Conservation (phyloP, 2,113 vertebrate genomes). For the Loxodonta africana region DNA sequence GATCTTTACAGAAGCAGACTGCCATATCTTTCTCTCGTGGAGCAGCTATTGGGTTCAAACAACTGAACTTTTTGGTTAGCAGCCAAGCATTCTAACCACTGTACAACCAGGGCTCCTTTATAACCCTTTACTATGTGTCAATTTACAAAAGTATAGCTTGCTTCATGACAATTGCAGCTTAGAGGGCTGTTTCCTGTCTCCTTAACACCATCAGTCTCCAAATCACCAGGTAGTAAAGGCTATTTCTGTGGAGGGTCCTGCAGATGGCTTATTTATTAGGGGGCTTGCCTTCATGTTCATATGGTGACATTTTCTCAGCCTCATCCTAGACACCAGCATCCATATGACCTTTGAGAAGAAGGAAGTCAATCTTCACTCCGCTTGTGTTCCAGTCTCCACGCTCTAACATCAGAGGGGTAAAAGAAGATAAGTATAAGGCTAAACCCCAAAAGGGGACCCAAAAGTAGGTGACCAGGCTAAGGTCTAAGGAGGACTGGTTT, state of each 20-base stretch:
- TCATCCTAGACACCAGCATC: not conserved
- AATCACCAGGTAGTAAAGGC: slow-evolving; percentile 41
- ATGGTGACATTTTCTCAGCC: not conserved
- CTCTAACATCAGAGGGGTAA: not conserved
- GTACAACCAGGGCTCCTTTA: not conserved
- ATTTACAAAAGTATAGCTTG: slow-evolving; percentile 60
- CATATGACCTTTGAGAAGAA: not conserved
- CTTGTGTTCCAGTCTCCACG: not conserved
- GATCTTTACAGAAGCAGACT: too few relatives aligned
- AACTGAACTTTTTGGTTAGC: too few relatives aligned
- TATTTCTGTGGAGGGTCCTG: slow-evolving; percentile 10
- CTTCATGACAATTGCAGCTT: not conserved
- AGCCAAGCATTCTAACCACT: too few relatives aligned
- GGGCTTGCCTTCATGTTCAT: not conserved
- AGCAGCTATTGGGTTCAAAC: too few relatives aligned
- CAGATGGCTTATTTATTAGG: slow-evolving; percentile 48
- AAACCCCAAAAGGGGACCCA: not conserved
- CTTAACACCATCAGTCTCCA: slow-evolving; percentile 32
- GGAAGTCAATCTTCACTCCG: not conserved
- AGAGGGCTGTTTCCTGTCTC: not conserved
- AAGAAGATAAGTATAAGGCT: not conserved
- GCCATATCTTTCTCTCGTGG: too few relatives aligned
- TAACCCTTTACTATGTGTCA: not conserved
- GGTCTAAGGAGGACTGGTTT: not conserved
- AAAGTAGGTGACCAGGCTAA: not conserved